Evolutionary conservation across 2,888 invertebrate genomes (phyloP).

Genomic region (Lymantria dispar): DNA sequence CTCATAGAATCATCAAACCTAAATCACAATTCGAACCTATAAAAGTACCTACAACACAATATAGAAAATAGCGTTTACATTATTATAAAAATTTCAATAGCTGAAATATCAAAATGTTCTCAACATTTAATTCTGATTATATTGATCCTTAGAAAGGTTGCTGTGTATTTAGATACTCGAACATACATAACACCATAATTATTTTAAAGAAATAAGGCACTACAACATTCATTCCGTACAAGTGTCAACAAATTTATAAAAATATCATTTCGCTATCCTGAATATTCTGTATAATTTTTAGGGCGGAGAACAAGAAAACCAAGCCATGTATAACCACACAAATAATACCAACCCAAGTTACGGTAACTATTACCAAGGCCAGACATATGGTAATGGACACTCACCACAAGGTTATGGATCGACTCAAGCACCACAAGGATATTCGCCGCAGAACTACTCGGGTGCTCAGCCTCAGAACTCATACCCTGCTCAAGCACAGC

Average conservation of each 20-base stretch:
- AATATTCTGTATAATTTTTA: conserved; percentile 31
- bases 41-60: no score
- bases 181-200: no score
- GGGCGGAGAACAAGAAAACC: conserved; percentile 76
- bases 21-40: no score
- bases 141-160: no score
- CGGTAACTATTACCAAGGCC: conserved; percentile 75
- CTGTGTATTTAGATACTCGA: no score
- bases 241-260: not conserved
- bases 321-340: conserved; percentile 71
- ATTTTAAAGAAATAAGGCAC: no score
- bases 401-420: conserved; percentile 71
- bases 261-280: not conserved
- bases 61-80: no score
- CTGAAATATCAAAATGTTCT: no score
- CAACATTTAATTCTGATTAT: no score
- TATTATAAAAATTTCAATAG: no score
- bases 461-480: conserved; percentile 56
- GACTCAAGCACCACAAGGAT: conserved; percentile 65
- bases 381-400: conserved; percentile 73
- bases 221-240: no score
- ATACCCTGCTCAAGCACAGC: conserved; percentile 61
- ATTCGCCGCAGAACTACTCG: conserved; percentile 65
- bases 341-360: conserved; percentile 66
- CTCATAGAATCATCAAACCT: no score